Evolutionary conservation across 1,140 invertebrate species (phyloP), one percentile per base, ranked within the genome.

Genomic region (Druon quercuslanigerum): DNA sequence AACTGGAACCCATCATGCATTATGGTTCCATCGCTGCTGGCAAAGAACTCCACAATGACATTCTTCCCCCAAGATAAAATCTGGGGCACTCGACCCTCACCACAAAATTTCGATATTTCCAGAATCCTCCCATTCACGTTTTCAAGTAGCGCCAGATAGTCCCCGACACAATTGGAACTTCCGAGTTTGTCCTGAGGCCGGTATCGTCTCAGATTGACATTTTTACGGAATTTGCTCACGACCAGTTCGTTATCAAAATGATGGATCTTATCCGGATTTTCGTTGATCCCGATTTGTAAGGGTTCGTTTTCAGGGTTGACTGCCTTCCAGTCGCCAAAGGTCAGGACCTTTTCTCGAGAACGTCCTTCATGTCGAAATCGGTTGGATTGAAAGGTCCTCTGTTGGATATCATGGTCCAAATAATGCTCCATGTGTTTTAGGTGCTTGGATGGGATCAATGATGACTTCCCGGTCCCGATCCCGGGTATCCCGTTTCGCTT

Each of bases 1-100:
- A 89, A 75, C 9, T 88, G 87, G 33, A 89, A 89, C 0, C 87
- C 88, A 73, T 88, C 84, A 81, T 89, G 87, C 84, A 86, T 86
- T 13, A 89, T 84, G 7, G 88, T 89, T 16, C 88, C 88, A 17
- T 89, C 87, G 9, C 83, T 81, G n/a, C 85, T 81, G 0, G 87
- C 70, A 66, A 83, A 83, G 66, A 89, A 89, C 60, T 89, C 88
- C 2, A 89, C 80, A 19, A 89, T 86, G 9, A 89, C 73, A 77
- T 82, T 88, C n/a, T 66, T 82, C 0, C 88, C 87, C 1, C 87
- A 80, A 5, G 88, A 87, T 8, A 88, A 52, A n/a, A 89, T 88
- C 33, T 88, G 84, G 4, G 88, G 88, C 12, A 89, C 79, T 6
- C 80, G 82, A 14, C 88, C 88, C 52, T 84, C 82, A 17, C 88